Conservation (phyloP, 1,140 invertebrate species). For the Aphaenogaster rudis region DNA sequence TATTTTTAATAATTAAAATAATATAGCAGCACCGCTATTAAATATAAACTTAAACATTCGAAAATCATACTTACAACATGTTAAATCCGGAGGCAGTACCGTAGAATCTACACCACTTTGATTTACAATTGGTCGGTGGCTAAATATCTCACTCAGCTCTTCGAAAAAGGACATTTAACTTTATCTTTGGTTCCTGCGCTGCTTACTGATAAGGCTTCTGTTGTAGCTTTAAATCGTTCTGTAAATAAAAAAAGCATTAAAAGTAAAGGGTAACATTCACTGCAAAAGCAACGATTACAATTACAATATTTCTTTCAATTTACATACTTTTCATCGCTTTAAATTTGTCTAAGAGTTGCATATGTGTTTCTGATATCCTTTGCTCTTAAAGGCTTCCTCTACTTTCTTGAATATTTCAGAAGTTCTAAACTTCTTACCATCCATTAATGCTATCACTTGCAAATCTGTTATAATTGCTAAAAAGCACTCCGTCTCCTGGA, state of each 20-base stretch:
- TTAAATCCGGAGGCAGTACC: not conserved
- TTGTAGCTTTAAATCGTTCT: constrained; percentile 3
- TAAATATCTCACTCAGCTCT: not conserved
- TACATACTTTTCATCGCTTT: constrained; percentile 15
- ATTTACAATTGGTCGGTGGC: not conserved
- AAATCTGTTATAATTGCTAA: not conserved
- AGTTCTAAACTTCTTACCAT: not conserved
- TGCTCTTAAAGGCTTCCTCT: not conserved
- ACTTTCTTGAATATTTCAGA: not conserved
- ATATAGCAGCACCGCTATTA: not conserved
- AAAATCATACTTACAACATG: not conserved
- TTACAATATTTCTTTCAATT: not conserved
- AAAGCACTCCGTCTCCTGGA: not conserved
- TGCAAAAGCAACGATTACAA: not conserved
- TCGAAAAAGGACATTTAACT: not conserved
- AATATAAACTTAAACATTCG: not conserved
- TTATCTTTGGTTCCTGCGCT: not conserved
- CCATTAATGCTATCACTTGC: not conserved
- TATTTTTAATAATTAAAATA: no score
- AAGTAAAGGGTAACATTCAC: not conserved
- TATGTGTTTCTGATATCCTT: not conserved
- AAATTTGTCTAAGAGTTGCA: not conserved
- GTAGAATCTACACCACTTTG: not conserved
- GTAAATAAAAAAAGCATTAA: not conserved
- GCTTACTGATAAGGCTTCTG: not conserved